Percentiles rank a stretch among this genome's conserved stretches.
Conservation (phyloP, 2,888 invertebrate genomes). For the Lampropteryx suffumata region DNA sequence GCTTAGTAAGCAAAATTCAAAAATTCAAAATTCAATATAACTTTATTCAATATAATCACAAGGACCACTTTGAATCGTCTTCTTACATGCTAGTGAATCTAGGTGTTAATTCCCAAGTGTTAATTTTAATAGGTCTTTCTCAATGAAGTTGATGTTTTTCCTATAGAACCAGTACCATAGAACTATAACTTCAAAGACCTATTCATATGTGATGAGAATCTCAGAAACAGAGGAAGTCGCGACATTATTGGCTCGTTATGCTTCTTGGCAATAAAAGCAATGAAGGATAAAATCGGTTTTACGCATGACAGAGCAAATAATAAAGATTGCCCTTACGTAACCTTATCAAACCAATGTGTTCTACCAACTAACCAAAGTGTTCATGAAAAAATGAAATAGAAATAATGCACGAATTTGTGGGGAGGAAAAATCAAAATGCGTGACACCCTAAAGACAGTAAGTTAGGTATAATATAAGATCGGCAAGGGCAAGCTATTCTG, state of each 20-base stretch:
- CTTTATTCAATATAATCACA: no score
- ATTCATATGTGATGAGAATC: no score
- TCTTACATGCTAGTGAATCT: no score
- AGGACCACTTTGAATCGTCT: no score
- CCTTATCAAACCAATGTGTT: constrained; percentile 23
- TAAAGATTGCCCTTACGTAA: constrained; percentile 22
- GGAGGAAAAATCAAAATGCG: constrained; percentile 22
- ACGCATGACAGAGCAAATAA: constrained; percentile 45
- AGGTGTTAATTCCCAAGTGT: no score
- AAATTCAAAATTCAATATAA: no score
- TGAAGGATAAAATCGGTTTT: constrained; percentile 54
- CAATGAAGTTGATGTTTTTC: no score
- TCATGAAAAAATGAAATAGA: constrained; percentile 14
- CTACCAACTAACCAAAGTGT: constrained; percentile 5
- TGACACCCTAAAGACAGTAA: constrained; percentile 32
- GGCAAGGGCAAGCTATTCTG: no score
- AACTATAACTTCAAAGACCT: no score
- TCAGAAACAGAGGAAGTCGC: constrained; percentile 3
- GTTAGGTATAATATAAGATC: background rate
- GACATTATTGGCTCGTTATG: constrained; percentile 25
- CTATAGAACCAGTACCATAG: no score
- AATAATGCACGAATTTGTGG: constrained; percentile 12
- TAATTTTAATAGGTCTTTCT: no score
- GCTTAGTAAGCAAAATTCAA: no score
- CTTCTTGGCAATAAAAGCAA: constrained; percentile 47